Percentiles rank a stretch among this genome's conserved stretches.
Conservation (phyloP, 2,797 vertebrate genomes). For the Thaleichthys pacificus region DNA sequence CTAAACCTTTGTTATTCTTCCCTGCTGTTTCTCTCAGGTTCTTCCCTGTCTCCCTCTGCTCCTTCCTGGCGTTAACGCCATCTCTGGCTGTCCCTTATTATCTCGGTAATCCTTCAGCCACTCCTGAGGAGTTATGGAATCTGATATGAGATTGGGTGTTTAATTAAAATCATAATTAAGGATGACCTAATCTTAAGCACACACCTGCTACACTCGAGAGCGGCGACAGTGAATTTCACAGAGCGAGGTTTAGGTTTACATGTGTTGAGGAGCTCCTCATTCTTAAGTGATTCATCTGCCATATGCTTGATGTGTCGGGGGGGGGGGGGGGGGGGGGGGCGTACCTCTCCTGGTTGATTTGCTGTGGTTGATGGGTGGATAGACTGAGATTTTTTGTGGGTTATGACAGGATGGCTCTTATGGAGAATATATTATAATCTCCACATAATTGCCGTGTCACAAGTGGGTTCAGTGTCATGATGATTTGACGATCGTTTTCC, state of each 20-base stretch:
- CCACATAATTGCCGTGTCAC: neutral
- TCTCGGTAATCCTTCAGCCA: constrained; percentile 51
- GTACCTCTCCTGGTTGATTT: constrained; percentile 11
- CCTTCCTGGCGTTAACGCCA: constrained; percentile 27
- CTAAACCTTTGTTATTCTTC: constrained; percentile 37
- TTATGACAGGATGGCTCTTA: constrained; percentile 14
- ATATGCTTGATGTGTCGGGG: constrained; percentile 44
- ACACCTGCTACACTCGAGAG: constrained; percentile 80
- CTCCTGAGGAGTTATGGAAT: constrained; percentile 52
- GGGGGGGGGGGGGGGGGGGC: constrained; percentile 30
- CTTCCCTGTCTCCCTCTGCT: neutral
- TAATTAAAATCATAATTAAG: constrained; percentile 93
- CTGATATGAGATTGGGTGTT: constrained; percentile 74
- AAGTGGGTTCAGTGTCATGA: constrained; percentile 5
- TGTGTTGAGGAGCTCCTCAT: constrained; percentile 50
- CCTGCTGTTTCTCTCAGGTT: constrained; percentile 4
- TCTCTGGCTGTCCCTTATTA: constrained; percentile 38
- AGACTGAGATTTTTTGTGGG: constrained; percentile 12
- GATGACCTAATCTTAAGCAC: constrained; percentile 89
- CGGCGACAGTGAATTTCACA: too few species aligned
- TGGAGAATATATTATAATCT: neutral
- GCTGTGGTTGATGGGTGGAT: constrained; percentile 6
- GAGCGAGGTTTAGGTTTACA: constrained; percentile 59
- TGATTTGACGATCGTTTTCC: constrained; percentile 9
- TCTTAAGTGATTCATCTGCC: constrained; percentile 47